A percentile compares a stretch with the other conserved stretches of the same genome.
phyloP scores from a whole-genome alignment of 2,888 invertebrate genomes.

The Conistra vaccinii region DNA sequence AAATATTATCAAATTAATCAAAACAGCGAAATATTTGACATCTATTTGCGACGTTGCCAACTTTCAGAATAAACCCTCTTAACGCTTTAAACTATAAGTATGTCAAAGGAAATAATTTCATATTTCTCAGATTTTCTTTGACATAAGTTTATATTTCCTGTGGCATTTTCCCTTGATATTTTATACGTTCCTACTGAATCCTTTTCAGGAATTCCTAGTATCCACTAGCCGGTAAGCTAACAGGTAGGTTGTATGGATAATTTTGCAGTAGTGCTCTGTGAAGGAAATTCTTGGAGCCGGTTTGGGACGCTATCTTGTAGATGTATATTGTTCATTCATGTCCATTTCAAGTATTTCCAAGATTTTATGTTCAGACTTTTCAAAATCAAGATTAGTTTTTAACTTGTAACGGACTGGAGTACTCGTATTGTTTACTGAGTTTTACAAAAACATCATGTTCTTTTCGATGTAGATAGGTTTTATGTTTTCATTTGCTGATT shows the following conservation, averaged over 20 bases:
- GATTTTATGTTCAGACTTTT: background rate
- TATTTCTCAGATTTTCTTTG: too few relatives aligned
- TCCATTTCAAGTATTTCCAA: background rate
- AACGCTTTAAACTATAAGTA: too few relatives aligned
- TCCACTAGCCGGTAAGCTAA: background rate
- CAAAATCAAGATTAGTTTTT: background rate
- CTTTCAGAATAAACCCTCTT: too few relatives aligned
- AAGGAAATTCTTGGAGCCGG: background rate
- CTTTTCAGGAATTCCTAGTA: background rate
- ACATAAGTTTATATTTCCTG: background rate
- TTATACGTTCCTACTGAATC: background rate
- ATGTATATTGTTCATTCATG: background rate
- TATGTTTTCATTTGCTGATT: background rate
- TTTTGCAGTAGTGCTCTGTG: background rate
- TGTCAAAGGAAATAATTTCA: background rate
- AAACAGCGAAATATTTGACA: too few relatives aligned
- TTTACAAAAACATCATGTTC: background rate
- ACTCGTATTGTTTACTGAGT: too few relatives aligned
- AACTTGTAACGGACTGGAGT: background rate
- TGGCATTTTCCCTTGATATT: background rate
- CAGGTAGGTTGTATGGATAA: background rate
- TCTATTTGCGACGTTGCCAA: too few relatives aligned
- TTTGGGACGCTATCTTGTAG: background rate
- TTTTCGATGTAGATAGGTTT: too few relatives aligned
- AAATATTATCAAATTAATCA: too few relatives aligned